phyloP scores from a whole-genome alignment of 2,888 invertebrate genomes.

The Heterodera filipjevi region DNA sequence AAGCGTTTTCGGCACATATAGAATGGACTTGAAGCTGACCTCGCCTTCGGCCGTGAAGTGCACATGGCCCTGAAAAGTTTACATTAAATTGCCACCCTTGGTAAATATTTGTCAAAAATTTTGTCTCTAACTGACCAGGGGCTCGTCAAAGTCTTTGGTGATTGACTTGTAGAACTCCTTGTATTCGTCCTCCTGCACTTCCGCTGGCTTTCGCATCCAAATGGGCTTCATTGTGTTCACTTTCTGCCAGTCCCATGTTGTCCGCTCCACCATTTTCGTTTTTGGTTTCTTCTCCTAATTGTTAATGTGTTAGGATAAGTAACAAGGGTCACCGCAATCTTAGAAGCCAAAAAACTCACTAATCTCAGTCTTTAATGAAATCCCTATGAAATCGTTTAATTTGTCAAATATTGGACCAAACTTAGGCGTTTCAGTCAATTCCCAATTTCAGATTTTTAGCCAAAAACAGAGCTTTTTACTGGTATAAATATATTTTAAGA shows the following conservation, averaged over 20 bases:
- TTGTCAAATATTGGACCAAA: too few relatives aligned
- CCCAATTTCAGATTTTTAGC: too few relatives aligned
- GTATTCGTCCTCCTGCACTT: constrained; percentile 75
- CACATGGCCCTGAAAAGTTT: constrained; percentile 68
- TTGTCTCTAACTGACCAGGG: constrained; percentile 53
- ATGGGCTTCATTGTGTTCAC: constrained; percentile 87
- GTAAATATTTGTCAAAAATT: constrained; percentile 4
- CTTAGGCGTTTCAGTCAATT: too few relatives aligned
- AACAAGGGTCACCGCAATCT: too few relatives aligned
- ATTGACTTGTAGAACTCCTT: constrained; percentile 91
- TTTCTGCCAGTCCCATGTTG: constrained; percentile 95
- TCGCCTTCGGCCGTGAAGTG: constrained; percentile 99
- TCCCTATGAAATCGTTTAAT: too few relatives aligned
- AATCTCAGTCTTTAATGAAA: too few relatives aligned
- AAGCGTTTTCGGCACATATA: constrained; percentile 88
- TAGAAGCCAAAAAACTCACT: too few relatives aligned
- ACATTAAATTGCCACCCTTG: too few relatives aligned
- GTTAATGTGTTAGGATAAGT: too few relatives aligned
- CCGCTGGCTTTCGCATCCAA: constrained; percentile 84
- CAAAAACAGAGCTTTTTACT: too few relatives aligned
- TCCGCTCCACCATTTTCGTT: constrained; percentile 77
- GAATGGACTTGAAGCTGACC: constrained; percentile 93
- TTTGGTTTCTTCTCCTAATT: constrained; percentile 55
- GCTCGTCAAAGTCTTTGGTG: constrained; percentile 74
- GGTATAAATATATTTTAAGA: too few relatives aligned